Evolutionary conservation across 2,888 invertebrate genomes (phyloP).

Genomic region (Drosophila quinaria): DNA sequence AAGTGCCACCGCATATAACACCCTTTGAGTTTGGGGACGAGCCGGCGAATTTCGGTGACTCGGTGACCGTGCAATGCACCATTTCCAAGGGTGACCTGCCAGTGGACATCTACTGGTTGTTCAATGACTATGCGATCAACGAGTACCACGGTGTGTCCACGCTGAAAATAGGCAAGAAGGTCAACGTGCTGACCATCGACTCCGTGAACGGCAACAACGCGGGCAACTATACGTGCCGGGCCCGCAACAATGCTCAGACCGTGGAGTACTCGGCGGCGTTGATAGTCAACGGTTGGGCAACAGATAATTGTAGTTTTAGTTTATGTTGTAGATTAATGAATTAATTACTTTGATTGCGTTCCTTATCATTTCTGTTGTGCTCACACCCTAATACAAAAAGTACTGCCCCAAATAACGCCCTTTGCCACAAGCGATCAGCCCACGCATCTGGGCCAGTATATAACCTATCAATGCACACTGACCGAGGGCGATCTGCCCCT

Average conservation of each 20-base stretch:
- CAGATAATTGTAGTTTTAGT: slow-evolving; percentile 13
- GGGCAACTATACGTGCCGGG: slow-evolving; percentile 88
- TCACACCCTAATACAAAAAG: slow-evolving; percentile 38
- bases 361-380: slow-evolving; percentile 27
- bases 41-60: slow-evolving; percentile 89
- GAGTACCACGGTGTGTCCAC: slow-evolving; percentile 86
- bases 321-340: slow-evolving; percentile 6
- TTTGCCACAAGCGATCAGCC: slow-evolving; percentile 88
- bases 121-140: slow-evolving; percentile 89
- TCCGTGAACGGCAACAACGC: slow-evolving; percentile 87
- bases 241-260: slow-evolving; percentile 87
- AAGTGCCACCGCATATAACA: slow-evolving; percentile 86
- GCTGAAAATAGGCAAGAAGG: slow-evolving; percentile 86
- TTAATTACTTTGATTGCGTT: slow-evolving; percentile 18
- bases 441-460: slow-evolving; percentile 88
- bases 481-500: slow-evolving; percentile 89
- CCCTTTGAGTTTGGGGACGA: slow-evolving; percentile 88
- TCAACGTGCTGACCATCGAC: slow-evolving; percentile 87
- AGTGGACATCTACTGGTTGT: slow-evolving; percentile 88
- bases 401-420: slow-evolving; percentile 86
- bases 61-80: slow-evolving; percentile 88
- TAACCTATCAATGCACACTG: slow-evolving; percentile 88
- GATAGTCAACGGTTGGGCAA: slow-evolving; percentile 86
- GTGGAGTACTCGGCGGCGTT: slow-evolving; percentile 87
- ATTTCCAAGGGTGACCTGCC: slow-evolving; percentile 90